Evolutionary conservation across 1,140 invertebrate genomes (phyloP), one percentile per base, ranked within the genome.

Genomic region (Trichonephila clavata): DNA sequence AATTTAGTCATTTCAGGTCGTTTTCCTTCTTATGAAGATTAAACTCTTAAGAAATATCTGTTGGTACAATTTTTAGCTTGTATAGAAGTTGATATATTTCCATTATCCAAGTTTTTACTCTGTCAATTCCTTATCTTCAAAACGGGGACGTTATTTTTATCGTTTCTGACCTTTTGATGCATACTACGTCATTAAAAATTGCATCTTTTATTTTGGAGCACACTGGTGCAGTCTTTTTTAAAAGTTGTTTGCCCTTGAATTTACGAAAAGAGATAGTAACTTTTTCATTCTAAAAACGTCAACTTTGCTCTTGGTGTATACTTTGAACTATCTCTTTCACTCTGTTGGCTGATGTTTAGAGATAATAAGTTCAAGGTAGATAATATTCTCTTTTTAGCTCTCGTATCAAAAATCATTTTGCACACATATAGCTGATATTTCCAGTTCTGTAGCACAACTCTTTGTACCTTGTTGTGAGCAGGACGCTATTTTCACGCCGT

Each of bases 311-410:
- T 32, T 91, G 14, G 4, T 91, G 65, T 92, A 92, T 86, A 92
- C 90, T 92, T 92, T 92, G 90, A 92, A 92, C 90, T 86, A 86
- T 92, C 80, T 92, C 18, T 92, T 84, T 50, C 80, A 57, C 61
- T 86, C 57, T 86, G 59, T 63, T 91, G 32, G 43, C 10, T 91
- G 90, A 71, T 43, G 65, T 57, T 80, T 2, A 39, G 4, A 39
- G 88, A 80, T 80, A 90, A 86, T 20, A 92, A 86, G 61, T 92
- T 39, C 77, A 92, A 92, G 90, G 90, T 92, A 92, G 90, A 92
- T 92, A 86, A 92, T 57, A 50, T 68, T 86, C 90, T 59, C 83
- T 77, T 86, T 92, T 71, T 92, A 86, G 83, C 61, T 83, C 43
- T 59, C 32, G 71, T 92, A 86, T 86, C 83, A 77, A 59, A 68